Conservation (phyloP, 2,113 vertebrate species). For the Sarotherodon lohbergeri region DNA sequence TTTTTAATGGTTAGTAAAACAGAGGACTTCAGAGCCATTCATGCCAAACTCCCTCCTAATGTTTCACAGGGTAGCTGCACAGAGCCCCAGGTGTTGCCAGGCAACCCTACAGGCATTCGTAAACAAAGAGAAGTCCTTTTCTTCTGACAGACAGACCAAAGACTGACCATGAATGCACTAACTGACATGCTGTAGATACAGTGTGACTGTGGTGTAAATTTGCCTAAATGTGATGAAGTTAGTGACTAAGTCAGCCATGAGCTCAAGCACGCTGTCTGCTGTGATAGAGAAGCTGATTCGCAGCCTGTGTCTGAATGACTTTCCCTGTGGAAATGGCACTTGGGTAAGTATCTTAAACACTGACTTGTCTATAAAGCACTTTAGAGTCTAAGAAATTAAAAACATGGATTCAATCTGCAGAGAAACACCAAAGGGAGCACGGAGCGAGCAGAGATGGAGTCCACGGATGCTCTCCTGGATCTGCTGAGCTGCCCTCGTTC, state of each 20-base stretch:
- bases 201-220: background rate
- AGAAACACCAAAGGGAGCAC: background rate
- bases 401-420: conserved; percentile 38
- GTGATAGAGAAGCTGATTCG: conserved; percentile 67
- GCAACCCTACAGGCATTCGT: conserved; percentile 28
- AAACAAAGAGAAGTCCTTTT: conserved; percentile 4
- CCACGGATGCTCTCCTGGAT: conserved; percentile 53
- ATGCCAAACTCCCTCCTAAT: background rate
- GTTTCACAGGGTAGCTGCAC: background rate
- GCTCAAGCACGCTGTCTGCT: conserved; percentile 35
- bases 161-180: background rate
- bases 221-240: background rate
- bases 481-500: conserved; percentile 71
- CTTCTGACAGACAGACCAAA: background rate
- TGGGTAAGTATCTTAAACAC: conserved; percentile 71
- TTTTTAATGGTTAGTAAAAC: background rate
- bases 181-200: background rate
- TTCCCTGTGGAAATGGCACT: conserved; percentile 78
- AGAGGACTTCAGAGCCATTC: background rate
- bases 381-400: background rate
- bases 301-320: conserved; percentile 72
- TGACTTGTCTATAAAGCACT: background rate
- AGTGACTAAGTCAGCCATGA: conserved; percentile 1
- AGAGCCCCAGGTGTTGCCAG: conserved; percentile 34
- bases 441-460: conserved; percentile 31